phyloP scores from a whole-genome alignment of 2,113 vertebrate genomes.

The Tragulus kanchil region DNA sequence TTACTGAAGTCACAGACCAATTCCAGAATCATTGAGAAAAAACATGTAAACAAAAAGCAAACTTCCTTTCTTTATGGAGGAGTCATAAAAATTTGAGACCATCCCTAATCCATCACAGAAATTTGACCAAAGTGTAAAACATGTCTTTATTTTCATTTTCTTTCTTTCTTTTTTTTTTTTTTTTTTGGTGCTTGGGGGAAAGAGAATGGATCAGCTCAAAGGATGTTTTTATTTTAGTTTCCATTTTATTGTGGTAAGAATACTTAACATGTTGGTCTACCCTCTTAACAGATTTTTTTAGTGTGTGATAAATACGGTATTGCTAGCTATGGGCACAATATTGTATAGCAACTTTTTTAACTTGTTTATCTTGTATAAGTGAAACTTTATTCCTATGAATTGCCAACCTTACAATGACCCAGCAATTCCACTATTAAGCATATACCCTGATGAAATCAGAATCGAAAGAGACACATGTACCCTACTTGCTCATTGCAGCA shows the following conservation, averaged over 20 bases:
- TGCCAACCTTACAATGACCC: not conserved
- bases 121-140: not conserved
- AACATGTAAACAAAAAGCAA: not conserved
- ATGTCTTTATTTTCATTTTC: not conserved
- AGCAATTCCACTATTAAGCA: no score
- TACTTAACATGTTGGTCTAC: not conserved
- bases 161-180: not conserved
- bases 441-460: no score
- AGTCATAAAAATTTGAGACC: not conserved
- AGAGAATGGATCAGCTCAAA: not conserved
- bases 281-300: not conserved
- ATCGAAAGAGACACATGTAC: no score
- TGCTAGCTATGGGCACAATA: not conserved
- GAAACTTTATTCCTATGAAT: not conserved
- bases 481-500: no score
- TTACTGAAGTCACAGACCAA: not conserved
- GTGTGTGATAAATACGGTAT: not conserved
- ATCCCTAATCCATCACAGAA: not conserved
- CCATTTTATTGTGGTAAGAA: not conserved
- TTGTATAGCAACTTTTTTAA: not conserved
- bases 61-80: not conserved
- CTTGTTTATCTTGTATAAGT: not conserved
- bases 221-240: not conserved
- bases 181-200: accelerated
- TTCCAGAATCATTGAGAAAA: not conserved